Conservation (phyloP, 2,888 invertebrate genomes). For the Neuroscelio doddi region DNA sequence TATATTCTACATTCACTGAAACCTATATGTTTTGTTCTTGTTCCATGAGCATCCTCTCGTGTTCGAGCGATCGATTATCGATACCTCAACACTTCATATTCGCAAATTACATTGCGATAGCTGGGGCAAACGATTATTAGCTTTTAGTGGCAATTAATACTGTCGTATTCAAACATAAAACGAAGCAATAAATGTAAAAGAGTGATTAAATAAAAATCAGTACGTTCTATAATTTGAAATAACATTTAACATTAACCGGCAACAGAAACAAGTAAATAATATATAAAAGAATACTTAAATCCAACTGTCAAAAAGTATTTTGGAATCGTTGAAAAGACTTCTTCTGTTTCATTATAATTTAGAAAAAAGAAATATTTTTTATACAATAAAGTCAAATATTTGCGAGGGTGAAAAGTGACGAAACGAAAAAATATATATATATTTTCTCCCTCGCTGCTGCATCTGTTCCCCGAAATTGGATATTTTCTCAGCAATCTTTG, state of each 20-base stretch:
- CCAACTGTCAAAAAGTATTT: too few species aligned
- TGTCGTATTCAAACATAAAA: slow-evolving; percentile 34
- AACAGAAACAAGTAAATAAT: too few species aligned
- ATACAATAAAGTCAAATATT: slow-evolving; percentile 34
- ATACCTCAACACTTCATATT: slow-evolving; percentile 42
- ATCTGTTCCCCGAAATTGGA: slow-evolving; percentile 34
- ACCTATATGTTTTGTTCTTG: slow-evolving; percentile 42
- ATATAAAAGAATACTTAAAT: not conserved
- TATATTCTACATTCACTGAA: slow-evolving; percentile 36
- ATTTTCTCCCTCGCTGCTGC: slow-evolving; percentile 21
- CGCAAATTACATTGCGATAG: slow-evolving; percentile 45
- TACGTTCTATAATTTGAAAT: not conserved
- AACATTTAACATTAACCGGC: not conserved
- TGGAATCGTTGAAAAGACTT: too few species aligned
- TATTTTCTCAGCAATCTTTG: slow-evolving; percentile 27
- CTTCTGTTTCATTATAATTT: too few species aligned
- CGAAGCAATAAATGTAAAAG: slow-evolving; percentile 29
- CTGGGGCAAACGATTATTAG: slow-evolving; percentile 46
- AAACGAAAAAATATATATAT: too few species aligned
- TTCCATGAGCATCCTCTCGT: slow-evolving; percentile 40
- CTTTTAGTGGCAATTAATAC: slow-evolving; percentile 49
- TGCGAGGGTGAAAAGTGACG: slow-evolving; percentile 17
- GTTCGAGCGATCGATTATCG: slow-evolving; percentile 38
- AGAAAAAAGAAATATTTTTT: too few species aligned
- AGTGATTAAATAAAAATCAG: not conserved